Base-by-base conservation (phyloP, 2,797 vertebrate genomes). In the Salarias fasciatus region DNA sequence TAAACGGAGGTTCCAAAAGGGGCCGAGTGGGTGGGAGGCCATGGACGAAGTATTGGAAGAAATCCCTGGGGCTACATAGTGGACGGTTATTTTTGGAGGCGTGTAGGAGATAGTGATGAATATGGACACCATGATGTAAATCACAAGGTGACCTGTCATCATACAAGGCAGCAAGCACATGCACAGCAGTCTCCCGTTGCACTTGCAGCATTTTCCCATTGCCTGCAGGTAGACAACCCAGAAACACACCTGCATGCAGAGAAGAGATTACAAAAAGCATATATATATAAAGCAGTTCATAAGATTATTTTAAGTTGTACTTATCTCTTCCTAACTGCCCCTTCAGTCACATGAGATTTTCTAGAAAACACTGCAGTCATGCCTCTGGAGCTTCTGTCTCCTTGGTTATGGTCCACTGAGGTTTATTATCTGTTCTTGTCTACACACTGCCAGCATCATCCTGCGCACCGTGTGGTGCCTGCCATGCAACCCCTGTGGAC, bases 141-240 rank as follows among this genome's bases (percentile, higher is more conserved):
- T 58, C 50, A 93, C 61, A 47, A 94, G 91, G 71, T 94, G 92
- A 56, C 89, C 87, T 12, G 93, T 91, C 92, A 93, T 92, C 87
- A 94, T 85, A 75, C 85, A 93, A n/a, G 93, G 93, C 36, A 94
- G 86, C 53, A 94, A 79, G 69, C 89, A 93, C 80, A 93, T 82
- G 86, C 92, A 94, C 44, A 94, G 70, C 50, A 92, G 49, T 67
- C 86, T 87, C 12, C 90, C 69, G 14, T 84, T 93, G 82, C 91
- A 89, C 76, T 86, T 90, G 84, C 89, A 92, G 69, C 82, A 90
- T 80, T 50, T 89, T 45, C 90, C 92, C 93, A 94, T 94, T 60
- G 59, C 66, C 58, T 58, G 56, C 2, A n/a, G 4, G 40, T 37
- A 35, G 33, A 55, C 5, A 48, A 47, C 51, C 57, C 31, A 54